phyloP scores from a whole-genome alignment of 2,113 vertebrate species.

The Desmodus rotundus region DNA sequence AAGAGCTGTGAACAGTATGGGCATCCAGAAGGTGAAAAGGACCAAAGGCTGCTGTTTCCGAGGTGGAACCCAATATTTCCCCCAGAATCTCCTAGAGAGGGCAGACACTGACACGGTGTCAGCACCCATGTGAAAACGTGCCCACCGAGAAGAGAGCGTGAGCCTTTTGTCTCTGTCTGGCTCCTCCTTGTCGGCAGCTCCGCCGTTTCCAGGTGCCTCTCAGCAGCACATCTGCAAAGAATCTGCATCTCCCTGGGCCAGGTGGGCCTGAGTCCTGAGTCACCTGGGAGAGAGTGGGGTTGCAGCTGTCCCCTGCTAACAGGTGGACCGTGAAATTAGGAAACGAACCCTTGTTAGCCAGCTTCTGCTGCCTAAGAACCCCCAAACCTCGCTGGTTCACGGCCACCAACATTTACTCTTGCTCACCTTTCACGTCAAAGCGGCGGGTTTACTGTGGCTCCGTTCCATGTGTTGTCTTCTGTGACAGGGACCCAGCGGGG shows the following conservation, averaged over 20 bases:
- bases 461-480: neutral
- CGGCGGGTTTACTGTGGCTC: neutral
- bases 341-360: neutral
- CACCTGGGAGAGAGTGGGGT: neutral
- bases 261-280: neutral
- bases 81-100: neutral
- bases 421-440: neutral
- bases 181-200: neutral
- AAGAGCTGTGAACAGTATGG: neutral
- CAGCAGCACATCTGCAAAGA: neutral
- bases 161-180: neutral
- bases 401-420: neutral
- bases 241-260: neutral
- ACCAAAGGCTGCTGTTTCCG: neutral
- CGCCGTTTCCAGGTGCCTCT: neutral
- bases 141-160: fast-evolving
- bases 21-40: neutral
- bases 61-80: neutral
- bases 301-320: neutral
- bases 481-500: neutral
- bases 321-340: neutral
- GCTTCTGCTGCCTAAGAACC: neutral
- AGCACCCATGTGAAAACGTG: neutral
- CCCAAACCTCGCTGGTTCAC: neutral
- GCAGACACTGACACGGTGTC: neutral